Percentiles rank a stretch among this genome's conserved stretches.
Evolutionary conservation across 1,140 invertebrate species (phyloP).

Genomic region (Lerema accius): DNA sequence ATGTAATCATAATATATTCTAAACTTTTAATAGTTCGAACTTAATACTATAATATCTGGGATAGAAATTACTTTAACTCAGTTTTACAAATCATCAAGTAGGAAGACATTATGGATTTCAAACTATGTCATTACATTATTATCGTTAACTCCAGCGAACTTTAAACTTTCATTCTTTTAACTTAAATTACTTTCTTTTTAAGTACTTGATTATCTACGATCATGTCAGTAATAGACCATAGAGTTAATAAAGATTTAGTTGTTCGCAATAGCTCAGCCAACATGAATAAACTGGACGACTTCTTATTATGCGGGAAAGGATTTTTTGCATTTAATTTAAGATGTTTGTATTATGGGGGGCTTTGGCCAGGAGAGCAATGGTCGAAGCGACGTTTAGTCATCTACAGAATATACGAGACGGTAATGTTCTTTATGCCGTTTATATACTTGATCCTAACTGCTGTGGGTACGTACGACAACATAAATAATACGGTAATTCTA

Average conservation of each 20-base stretch:
- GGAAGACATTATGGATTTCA: not conserved
- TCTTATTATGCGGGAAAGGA: conserved; percentile 36
- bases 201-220: conserved; percentile 14
- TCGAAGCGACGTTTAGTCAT: conserved; percentile 30
- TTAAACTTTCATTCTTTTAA: conserved; percentile 14
- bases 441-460: conserved; percentile 52
- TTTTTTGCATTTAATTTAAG: conserved; percentile 68
- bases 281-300: conserved; percentile 29
- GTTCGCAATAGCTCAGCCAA: conserved; percentile 46
- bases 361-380: conserved; percentile 62
- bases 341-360: conserved; percentile 58
- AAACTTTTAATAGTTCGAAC: no score
- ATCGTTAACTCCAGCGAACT: conserved; percentile 8
- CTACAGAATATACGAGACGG: conserved; percentile 57
- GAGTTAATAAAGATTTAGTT: conserved; percentile 1
- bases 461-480: conserved; percentile 55
- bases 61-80: no score
- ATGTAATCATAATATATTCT: no score
- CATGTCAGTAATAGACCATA: not conserved
- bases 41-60: no score
- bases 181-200: conserved; percentile 17
- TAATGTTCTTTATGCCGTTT: conserved; percentile 48
- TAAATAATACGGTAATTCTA: conserved; percentile 44
- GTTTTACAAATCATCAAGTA: not conserved
- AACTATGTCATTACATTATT: conserved; percentile 4